A percentile compares a stretch with the other conserved stretches of the same genome.
Conservation (phyloP, 2,113 vertebrate species). For the Chunga burmeisteri region DNA sequence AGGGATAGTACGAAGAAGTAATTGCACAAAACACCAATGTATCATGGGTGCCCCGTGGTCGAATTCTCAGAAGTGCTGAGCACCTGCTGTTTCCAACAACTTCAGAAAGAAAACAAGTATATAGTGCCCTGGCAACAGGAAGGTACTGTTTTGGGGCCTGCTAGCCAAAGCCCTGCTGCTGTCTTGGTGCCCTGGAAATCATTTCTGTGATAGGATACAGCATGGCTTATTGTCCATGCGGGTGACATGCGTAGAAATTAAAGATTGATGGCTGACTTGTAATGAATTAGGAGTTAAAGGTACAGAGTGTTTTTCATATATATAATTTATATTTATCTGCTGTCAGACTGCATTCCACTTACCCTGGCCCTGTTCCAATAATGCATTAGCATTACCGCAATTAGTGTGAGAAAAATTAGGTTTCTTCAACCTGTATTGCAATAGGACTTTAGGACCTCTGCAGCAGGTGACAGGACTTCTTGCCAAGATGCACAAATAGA, state of each 20-base stretch:
- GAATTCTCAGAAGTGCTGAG: neutral
- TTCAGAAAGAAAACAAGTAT: neutral
- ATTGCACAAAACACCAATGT: neutral
- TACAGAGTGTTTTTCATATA: neutral
- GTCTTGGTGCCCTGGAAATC: neutral
- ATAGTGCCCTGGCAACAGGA: neutral
- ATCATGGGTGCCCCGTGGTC: neutral
- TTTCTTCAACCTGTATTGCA: neutral
- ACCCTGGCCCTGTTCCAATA: neutral
- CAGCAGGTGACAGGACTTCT: neutral
- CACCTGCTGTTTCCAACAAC: neutral
- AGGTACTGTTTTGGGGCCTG: neutral
- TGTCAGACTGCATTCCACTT: neutral
- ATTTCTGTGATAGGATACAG: neutral
- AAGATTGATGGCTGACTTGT: neutral
- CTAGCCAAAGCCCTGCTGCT: neutral
- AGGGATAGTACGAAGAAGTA: neutral
- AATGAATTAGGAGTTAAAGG: neutral
- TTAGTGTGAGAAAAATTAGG: neutral
- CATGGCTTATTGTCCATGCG: neutral
- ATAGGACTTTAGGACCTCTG: neutral
- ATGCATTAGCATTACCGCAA: neutral
- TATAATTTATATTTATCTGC: neutral
- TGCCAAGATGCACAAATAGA: neutral
- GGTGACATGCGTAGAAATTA: neutral